Conservation (phyloP, 2,888 invertebrate species). For the Hirtodrosophila cameraria region DNA sequence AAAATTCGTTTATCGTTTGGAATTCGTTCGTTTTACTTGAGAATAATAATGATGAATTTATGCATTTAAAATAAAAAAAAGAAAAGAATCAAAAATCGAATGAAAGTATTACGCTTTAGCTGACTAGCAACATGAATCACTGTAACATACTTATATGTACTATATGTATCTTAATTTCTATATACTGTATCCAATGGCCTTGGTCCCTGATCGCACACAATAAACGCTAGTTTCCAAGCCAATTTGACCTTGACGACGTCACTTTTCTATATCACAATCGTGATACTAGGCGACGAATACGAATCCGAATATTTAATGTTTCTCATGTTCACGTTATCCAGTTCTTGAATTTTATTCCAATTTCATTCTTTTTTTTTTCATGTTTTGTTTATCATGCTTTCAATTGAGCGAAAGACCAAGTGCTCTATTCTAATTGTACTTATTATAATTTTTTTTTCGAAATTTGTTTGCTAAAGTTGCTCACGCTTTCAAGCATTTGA, state of each 20-base stretch:
- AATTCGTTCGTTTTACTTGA: no score
- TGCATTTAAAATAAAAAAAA: neutral
- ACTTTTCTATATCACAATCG: constrained; percentile 62
- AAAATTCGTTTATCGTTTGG: no score
- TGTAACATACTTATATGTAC: neutral
- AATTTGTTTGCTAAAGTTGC: constrained; percentile 1
- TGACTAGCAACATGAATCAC: neutral
- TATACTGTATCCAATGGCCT: neutral
- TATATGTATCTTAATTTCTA: neutral
- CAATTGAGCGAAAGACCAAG: neutral
- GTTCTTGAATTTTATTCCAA: constrained; percentile 8
- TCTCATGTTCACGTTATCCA: constrained; percentile 2
- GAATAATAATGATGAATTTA: no score
- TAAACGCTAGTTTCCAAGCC: constrained; percentile 9
- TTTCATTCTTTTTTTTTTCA: constrained; percentile 8
- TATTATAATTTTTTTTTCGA: neutral
- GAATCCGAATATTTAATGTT: no score
- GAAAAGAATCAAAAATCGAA: constrained; percentile 13
- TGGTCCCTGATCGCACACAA: constrained; percentile 17
- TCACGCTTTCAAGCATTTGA: constrained; percentile 11
- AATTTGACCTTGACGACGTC: constrained; percentile 67
- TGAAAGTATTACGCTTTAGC: neutral
- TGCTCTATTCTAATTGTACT: constrained; percentile 15
- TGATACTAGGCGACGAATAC: constrained; percentile 56
- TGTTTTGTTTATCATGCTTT: constrained; percentile 13